phyloP scores from a whole-genome alignment of 2,113 vertebrate species.

The Nannospalax galili region DNA sequence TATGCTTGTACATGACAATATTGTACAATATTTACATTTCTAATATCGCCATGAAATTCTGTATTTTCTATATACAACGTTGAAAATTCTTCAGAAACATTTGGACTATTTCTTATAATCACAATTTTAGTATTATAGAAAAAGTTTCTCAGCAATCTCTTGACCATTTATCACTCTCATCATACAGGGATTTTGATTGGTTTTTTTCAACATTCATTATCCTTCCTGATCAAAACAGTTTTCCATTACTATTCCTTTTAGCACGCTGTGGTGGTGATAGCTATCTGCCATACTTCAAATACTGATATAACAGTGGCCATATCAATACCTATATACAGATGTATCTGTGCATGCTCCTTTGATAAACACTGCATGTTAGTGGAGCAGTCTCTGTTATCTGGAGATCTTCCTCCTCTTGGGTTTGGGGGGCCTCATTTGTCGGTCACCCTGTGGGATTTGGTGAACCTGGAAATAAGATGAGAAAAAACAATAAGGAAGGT shows the following conservation, averaged over 20 bases:
- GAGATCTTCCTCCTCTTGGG: conserved; percentile 99
- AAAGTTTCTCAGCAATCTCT: conserved; percentile 94
- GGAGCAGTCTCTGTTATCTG: conserved; percentile 98
- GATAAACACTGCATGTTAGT: conserved; percentile 86
- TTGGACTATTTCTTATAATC: conserved; percentile 98
- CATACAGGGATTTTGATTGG: conserved; percentile 89
- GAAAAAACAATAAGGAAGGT: conserved; percentile 20
- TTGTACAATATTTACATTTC: conserved; percentile 99
- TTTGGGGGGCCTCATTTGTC: conserved; percentile 97
- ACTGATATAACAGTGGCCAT: conserved; percentile 76
- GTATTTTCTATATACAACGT: conserved; percentile 98
- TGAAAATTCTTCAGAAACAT: conserved; percentile 99
- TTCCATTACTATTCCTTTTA: conserved; percentile 86
- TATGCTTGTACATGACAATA: conserved; percentile 99
- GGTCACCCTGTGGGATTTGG: conserved; percentile 95
- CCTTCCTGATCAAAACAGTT: conserved; percentile 87
- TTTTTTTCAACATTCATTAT: conserved; percentile 87
- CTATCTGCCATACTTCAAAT: conserved; percentile 84
- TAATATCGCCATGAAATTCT: conserved; percentile 97
- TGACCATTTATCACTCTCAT: conserved; percentile 90
- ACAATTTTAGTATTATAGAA: conserved; percentile 95
- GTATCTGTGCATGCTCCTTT: conserved; percentile 81
- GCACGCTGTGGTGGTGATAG: conserved; percentile 87
- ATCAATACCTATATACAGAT: conserved; percentile 83
- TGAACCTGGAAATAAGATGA: conserved; percentile 86